A percentile compares a stretch with the other conserved stretches of the same genome.
Conservation (phyloP, 2,888 invertebrate genomes). For the Amblyjoppa fuscipennis region DNA sequence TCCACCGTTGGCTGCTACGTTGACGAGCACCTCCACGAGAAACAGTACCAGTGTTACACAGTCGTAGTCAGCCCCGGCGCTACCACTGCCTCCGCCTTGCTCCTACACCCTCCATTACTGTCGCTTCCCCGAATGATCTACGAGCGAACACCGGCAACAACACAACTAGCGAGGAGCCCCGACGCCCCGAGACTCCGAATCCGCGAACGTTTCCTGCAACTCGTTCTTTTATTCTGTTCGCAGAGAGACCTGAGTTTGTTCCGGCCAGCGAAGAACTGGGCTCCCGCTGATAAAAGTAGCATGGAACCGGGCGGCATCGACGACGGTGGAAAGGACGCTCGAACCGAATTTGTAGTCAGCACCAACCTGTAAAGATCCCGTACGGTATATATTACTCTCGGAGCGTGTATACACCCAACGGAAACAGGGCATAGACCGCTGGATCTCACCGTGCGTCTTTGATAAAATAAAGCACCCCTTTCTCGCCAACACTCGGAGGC, state of each 20-base stretch:
- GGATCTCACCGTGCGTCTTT: slow-evolving; percentile 40
- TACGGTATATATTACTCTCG: slow-evolving; percentile 5
- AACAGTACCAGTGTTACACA: neutral
- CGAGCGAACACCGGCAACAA: slow-evolving; percentile 15
- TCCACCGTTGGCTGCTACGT: neutral
- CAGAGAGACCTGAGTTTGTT: slow-evolving; percentile 77
- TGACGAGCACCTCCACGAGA: slow-evolving; percentile 27
- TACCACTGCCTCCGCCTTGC: neutral
- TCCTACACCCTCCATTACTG: slow-evolving; percentile 49
- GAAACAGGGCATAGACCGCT: slow-evolving; percentile 7
- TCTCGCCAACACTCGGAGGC: slow-evolving; percentile 5
- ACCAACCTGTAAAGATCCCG: slow-evolving; percentile 50
- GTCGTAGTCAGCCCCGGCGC: neutral
- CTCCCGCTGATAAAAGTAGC: slow-evolving; percentile 70
- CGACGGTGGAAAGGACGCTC: slow-evolving; percentile 54
- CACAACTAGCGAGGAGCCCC: slow-evolving; percentile 14
- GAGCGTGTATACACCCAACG: neutral
- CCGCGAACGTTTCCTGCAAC: slow-evolving; percentile 16
- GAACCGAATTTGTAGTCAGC: slow-evolving; percentile 46
- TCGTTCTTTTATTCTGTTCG: slow-evolving; percentile 64
- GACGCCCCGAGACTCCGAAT: slow-evolving; percentile 41
- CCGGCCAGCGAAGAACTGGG: slow-evolving; percentile 75
- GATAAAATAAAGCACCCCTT: slow-evolving; percentile 55
- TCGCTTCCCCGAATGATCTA: slow-evolving; percentile 55
- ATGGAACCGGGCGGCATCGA: slow-evolving; percentile 44